Evolutionary conservation across 2,888 invertebrate species (phyloP).

Genomic region (Stratiomys singularior): DNA sequence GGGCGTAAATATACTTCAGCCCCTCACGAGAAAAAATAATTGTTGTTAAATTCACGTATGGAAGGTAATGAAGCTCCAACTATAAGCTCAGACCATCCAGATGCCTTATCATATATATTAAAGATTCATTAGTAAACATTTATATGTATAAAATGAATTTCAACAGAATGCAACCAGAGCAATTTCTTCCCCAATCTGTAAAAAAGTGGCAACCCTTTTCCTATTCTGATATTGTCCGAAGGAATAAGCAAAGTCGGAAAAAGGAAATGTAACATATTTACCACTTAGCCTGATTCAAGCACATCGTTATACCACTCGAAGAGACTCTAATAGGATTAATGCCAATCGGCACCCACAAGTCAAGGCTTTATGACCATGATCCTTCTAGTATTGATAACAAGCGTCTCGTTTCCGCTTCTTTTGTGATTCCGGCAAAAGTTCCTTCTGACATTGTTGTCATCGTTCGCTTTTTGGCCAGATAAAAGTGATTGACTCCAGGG

Average conservation of each 20-base stretch:
- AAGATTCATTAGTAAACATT: too few relatives aligned
- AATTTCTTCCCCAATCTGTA: too few relatives aligned
- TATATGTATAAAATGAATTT: too few relatives aligned
- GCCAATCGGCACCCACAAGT: slow-evolving; percentile 36
- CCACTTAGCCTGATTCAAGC: slow-evolving; percentile 42
- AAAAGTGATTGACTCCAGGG: slow-evolving; percentile 32
- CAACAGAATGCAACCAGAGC: too few relatives aligned
- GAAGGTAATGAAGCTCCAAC: too few relatives aligned
- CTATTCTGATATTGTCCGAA: background rate
- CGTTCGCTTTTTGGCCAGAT: slow-evolving; percentile 25
- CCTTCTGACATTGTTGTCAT: background rate
- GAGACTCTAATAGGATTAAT: slow-evolving; percentile 43
- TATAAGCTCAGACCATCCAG: too few relatives aligned
- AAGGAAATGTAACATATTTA: slow-evolving; percentile 35
- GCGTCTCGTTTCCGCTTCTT: background rate
- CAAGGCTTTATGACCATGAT: slow-evolving; percentile 27
- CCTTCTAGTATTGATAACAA: slow-evolving; percentile 33
- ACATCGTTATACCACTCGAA: slow-evolving; percentile 41
- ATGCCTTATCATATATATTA: too few relatives aligned
- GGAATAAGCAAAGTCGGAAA: background rate
- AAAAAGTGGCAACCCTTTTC: too few relatives aligned
- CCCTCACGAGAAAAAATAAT: too few relatives aligned
- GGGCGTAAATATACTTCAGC: too few relatives aligned
- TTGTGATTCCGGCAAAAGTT: background rate
- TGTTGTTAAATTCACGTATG: too few relatives aligned